Evolutionary conservation across 2,888 invertebrate species (phyloP), one percentile per base, ranked within the genome.

Genomic region (Galeopsomyia nigrocyanea): DNA sequence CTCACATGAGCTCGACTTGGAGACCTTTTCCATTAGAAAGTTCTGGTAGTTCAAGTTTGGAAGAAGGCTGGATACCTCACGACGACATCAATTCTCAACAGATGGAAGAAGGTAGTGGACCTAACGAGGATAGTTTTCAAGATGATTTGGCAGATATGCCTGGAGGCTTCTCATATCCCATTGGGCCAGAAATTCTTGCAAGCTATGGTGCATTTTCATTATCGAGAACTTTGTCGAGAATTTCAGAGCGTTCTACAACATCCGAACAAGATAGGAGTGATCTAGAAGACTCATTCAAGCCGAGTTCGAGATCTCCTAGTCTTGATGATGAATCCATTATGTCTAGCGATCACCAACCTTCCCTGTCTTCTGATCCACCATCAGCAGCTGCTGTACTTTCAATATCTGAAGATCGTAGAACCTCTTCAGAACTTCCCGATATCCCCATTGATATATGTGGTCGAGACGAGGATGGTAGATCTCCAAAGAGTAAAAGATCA

Each of bases 211-310:
- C 92, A 57, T 95, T 94, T 86, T 91, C 92, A 0, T 82, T 93
- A 22, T 92, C 92, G 0, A 89, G 95, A 56, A 95, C 95, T 0
- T 88, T 95, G 39, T 95, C 95, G 0, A 89, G 95, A 75, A 96
- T 96, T 82, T 95, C 95, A 0, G 96, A 96, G 87, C 89, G 95
- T 56, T 95, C 95, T 78, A 95, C 95, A 13, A 94, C 95, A 14
- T 95, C 95, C 0, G 95, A 95, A 83, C 95, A 95, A 85, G 88
- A 88, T 74, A 94, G 94, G 2, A 95, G 95, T 81, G 92, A 94
- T 75, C 92, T 95, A 80, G 95, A 95, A 83, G 95, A 95, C 87
- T 93, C 94, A 0, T 95, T 95, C 46, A 95, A 95, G 86, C 94
- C 93, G 3, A 94, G 94, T 75, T 94, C 94, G 1, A 91, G 94